Evolutionary conservation across 2,797 vertebrate genomes (phyloP).

Genomic region (Luscinia megarhynchos): DNA sequence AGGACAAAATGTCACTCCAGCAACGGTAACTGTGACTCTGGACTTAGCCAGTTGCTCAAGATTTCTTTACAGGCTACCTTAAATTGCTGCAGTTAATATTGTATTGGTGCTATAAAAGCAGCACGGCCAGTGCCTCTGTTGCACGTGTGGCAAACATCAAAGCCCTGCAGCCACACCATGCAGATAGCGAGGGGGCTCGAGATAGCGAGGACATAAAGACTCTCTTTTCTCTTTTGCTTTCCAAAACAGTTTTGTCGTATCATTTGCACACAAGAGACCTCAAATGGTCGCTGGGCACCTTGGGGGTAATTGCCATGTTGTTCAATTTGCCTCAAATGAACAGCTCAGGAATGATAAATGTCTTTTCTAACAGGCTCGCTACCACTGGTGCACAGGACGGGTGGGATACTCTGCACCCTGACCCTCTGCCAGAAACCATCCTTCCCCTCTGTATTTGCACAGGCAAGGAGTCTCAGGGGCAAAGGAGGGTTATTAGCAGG

Average conservation of each 20-base stretch:
- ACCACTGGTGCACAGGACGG: fast-evolving
- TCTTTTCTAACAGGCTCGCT: neutral
- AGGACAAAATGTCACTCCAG: neutral
- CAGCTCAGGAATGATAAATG: neutral
- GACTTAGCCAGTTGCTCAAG: neutral
- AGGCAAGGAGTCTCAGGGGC: neutral
- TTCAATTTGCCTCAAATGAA: slow-evolving; percentile 30
- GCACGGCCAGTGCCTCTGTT: neutral
- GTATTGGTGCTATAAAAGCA: neutral
- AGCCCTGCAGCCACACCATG: neutral
- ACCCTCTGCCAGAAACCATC: neutral
- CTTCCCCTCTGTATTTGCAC: neutral
- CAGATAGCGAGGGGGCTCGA: neutral
- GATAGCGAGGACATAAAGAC: neutral
- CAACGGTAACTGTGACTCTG: neutral
- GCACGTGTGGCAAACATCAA: neutral
- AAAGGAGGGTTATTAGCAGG: neutral
- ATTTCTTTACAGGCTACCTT: slow-evolving; percentile 24
- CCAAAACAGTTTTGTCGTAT: neutral
- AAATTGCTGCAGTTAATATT: slow-evolving; percentile 38
- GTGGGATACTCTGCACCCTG: neutral
- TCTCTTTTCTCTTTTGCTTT: neutral
- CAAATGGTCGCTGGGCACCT: neutral
- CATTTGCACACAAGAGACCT: neutral
- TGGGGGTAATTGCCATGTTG: slow-evolving; percentile 33